phyloP scores from a whole-genome alignment of 2,888 invertebrate species.

The Frankliniella intonsa region DNA sequence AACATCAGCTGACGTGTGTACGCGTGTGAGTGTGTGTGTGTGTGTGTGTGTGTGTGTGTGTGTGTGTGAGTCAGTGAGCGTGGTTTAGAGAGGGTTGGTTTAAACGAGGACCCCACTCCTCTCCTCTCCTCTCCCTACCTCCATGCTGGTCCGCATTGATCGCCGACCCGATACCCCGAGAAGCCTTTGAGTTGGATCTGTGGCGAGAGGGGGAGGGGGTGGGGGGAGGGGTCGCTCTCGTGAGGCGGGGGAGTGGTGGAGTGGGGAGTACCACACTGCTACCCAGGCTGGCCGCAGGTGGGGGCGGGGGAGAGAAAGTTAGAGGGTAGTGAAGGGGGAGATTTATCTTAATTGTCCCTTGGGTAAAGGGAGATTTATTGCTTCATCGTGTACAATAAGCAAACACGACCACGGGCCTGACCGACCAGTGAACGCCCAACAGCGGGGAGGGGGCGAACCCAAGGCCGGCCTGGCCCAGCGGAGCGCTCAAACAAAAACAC shows the following conservation, averaged over 20 bases:
- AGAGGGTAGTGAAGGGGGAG: neutral
- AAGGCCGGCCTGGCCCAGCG: too few species aligned
- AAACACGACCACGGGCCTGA: neutral
- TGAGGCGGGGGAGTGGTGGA: neutral
- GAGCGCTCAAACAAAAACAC: too few species aligned
- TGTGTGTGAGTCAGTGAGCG: too few species aligned
- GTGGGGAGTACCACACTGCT: neutral
- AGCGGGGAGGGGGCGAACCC: too few species aligned
- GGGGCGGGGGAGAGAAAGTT: neutral
- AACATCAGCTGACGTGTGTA: neutral
- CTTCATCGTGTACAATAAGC: conserved; percentile 26
- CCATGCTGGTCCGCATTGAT: neutral
- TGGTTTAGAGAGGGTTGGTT: too few species aligned
- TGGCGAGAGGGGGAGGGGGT: neutral
- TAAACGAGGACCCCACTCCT: neutral
- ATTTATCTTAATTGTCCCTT: conserved; percentile 22
- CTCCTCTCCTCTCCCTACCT: neutral
- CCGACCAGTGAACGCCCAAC: too few species aligned
- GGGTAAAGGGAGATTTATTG: conserved; percentile 20
- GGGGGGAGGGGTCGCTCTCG: neutral
- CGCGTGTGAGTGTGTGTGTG: too few species aligned
- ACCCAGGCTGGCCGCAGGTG: neutral
- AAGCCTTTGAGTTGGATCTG: neutral
- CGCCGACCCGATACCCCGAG: neutral
- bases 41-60: too few species aligned